Percentiles rank a stretch among this genome's conserved stretches.
Evolutionary conservation across 2,888 invertebrate species (phyloP).

Genomic region (Mesorhabditis spiculigera): DNA sequence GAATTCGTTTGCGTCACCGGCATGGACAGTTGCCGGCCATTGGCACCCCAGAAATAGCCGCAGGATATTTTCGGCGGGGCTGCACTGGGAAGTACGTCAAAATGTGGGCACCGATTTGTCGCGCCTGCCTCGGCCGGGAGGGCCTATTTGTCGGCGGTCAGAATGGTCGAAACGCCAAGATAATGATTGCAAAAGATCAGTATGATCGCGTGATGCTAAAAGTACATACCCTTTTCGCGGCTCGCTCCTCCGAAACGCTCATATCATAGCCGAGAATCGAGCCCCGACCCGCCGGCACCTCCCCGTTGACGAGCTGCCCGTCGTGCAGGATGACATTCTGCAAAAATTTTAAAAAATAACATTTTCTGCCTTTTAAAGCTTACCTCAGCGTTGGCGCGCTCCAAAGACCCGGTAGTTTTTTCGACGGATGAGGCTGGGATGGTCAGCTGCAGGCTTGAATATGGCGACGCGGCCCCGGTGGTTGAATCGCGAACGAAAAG

Average conservation of each 20-base stretch:
- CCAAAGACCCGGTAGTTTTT: constrained; percentile 7
- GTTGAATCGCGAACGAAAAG: constrained; percentile 38
- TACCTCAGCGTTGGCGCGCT: constrained; percentile 18
- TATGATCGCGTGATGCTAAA: background rate
- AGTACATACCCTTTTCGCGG: constrained; percentile 11
- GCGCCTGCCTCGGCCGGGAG: too few species aligned
- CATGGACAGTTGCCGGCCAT: constrained; percentile 7
- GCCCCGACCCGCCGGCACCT: background rate
- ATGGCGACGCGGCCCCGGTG: constrained; percentile 33
- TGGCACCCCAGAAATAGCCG: constrained; percentile 10
- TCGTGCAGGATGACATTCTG: background rate
- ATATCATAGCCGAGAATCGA: background rate
- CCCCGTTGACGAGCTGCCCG: background rate
- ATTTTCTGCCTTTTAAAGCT: background rate
- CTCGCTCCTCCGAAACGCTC: background rate
- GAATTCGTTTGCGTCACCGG: background rate
- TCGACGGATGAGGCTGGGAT: constrained; percentile 13
- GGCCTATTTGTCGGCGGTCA: too few species aligned
- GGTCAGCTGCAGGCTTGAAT: constrained; percentile 27
- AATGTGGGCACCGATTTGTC: too few species aligned
- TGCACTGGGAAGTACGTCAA: too few species aligned
- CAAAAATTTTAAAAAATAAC: background rate
- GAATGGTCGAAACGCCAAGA: too few species aligned
- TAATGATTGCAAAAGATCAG: too few species aligned
- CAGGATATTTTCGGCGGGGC: background rate